Percentiles rank a stretch among this genome's conserved stretches.
These are phyloP conservation scores for Eubasilissa splendida DNA, from an alignment of 2,888 invertebrate genomes.

Conservation along the genomic window DNA sequence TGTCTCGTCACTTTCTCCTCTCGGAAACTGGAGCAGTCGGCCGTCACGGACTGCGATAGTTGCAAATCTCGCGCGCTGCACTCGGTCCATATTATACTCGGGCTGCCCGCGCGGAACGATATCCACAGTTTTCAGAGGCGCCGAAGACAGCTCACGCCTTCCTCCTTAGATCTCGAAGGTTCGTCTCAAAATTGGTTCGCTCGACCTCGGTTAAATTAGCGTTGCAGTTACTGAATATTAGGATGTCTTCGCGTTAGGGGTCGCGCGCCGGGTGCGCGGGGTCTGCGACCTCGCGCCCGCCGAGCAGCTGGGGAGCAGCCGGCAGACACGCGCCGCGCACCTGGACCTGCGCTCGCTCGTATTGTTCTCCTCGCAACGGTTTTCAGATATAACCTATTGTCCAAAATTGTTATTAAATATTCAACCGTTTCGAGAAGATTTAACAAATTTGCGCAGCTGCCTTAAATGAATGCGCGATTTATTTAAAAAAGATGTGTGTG, in stretches of 20 bases:
- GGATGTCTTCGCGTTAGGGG: conserved; percentile 3
- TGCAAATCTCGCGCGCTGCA: neutral
- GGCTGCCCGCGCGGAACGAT: no score
- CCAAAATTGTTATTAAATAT: neutral
- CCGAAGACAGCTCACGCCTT: neutral
- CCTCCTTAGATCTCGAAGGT: neutral
- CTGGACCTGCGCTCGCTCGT: conserved; percentile 29
- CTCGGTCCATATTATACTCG: neutral
- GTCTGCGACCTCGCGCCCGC: conserved; percentile 52
- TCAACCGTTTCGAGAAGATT: no score
- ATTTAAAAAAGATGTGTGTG: no score
- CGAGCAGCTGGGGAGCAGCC: conserved; percentile 46
- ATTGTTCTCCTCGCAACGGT: conserved; percentile 15
- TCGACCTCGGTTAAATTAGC: no score
- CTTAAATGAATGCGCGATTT: no score
- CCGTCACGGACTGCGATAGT: conserved; percentile 32
- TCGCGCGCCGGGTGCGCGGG: conserved; percentile 38
- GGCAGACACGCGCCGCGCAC: conserved; percentile 52
- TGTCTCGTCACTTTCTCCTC: conserved; percentile 60
- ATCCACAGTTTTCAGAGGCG: neutral
- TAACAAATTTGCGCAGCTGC: no score
- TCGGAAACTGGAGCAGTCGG: conserved; percentile 52
- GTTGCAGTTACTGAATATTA: neutral
- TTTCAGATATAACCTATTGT: neutral
- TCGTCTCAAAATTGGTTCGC: no score